Conservation (phyloP, 2,113 vertebrate genomes). For the Redunca redunca region DNA sequence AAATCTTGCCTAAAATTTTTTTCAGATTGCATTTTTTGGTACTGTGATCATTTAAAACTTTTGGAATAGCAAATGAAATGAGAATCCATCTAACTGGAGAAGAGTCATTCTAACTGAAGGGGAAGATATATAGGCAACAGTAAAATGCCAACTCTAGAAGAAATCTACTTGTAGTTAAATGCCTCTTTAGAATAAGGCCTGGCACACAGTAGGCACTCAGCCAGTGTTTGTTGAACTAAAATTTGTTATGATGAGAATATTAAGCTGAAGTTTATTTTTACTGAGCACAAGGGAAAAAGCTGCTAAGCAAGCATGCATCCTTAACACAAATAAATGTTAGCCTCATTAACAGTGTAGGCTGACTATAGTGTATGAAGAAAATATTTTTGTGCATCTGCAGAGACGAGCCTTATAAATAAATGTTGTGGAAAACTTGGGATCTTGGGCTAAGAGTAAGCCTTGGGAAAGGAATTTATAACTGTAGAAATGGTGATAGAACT, state of each 20-base stretch:
- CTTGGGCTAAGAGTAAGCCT: background rate
- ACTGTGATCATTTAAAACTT: background rate
- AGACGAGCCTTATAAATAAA: background rate
- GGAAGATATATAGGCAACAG: background rate
- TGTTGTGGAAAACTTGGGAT: background rate
- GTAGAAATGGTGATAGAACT: background rate
- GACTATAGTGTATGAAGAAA: background rate
- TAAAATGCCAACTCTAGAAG: background rate
- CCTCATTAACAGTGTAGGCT: background rate
- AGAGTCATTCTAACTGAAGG: background rate
- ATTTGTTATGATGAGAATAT: background rate
- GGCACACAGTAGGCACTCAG: background rate
- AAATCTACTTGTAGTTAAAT: background rate
- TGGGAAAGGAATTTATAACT: background rate
- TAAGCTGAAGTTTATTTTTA: background rate
- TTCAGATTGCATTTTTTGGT: background rate
- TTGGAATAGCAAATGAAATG: background rate
- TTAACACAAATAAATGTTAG: conserved; percentile 15
- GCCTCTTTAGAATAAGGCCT: background rate
- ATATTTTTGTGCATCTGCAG: background rate
- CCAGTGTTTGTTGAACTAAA: background rate
- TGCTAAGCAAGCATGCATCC: background rate
- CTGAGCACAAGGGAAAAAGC: background rate
- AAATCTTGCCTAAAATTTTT: conserved; percentile 31
- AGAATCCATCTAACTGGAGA: background rate